Evolutionary conservation across 1,140 invertebrate genomes (phyloP).

Genomic region (Paraescarpia echinospica): DNA sequence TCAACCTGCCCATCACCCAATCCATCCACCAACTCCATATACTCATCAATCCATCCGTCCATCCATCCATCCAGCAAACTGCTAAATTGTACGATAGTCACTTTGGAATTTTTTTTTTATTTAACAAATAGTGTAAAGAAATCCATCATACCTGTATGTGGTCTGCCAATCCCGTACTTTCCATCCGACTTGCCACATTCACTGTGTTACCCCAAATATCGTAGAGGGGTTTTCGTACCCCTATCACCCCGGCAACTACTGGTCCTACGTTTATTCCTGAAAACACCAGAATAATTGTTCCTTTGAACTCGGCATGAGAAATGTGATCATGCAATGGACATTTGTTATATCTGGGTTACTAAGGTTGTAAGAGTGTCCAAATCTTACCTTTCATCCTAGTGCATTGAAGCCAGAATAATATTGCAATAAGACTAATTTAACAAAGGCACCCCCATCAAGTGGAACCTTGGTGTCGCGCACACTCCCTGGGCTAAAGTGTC

Average conservation of each 20-base stretch:
- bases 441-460: too few species aligned
- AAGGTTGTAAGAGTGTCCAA: not conserved
- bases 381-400: not conserved
- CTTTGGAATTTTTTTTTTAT: too few species aligned
- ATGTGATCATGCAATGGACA: too few species aligned
- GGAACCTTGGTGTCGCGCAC: too few species aligned
- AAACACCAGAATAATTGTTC: not conserved
- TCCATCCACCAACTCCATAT: too few species aligned
- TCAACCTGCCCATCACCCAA: too few species aligned
- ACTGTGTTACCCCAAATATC: conserved; percentile 99
- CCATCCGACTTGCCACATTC: conserved; percentile 95
- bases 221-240: conserved; percentile 95
- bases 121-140: not conserved
- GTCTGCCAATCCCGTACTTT: conserved; percentile 89
- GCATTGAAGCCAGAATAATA: not conserved
- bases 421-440: not conserved
- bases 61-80: too few species aligned
- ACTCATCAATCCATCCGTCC: too few species aligned
- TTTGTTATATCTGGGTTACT: not conserved
- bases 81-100: too few species aligned
- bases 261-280: conserved; percentile 90
- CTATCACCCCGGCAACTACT: conserved; percentile 93
- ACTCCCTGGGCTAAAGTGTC: too few species aligned
- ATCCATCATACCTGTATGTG: conserved; percentile 62
- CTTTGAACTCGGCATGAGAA: too few species aligned